A percentile compares a stretch with the other conserved stretches of the same genome.
phyloP scores from a whole-genome alignment of 2,797 vertebrate genomes.

The Erethizon dorsatum region DNA sequence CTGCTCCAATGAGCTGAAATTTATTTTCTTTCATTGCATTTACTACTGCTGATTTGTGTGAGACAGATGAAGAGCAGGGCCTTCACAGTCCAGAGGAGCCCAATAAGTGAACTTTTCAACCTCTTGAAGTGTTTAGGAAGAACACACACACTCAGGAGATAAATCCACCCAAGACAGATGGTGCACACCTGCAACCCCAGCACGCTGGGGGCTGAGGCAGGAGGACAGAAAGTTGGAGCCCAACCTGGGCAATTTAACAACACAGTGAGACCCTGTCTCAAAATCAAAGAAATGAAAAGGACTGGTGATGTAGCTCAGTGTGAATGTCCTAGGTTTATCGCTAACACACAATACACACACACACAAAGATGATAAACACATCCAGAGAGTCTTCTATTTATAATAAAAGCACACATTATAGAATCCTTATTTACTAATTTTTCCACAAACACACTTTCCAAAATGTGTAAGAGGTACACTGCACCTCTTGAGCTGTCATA shows the following conservation, averaged over 20 bases:
- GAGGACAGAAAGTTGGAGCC: neutral
- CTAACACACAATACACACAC: no score
- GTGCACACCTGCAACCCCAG: neutral
- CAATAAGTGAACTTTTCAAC: neutral
- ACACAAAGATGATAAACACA: neutral
- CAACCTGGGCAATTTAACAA: neutral
- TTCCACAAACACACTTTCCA: neutral
- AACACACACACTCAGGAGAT: neutral
- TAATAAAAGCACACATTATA: neutral
- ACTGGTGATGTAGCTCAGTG: neutral
- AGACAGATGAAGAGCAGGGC: neutral
- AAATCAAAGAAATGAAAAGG: neutral
- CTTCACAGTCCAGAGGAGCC: neutral
- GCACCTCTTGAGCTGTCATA: neutral
- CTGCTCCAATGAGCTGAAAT: neutral
- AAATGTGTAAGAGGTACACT: neutral
- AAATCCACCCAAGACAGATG: neutral
- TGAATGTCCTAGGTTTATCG: neutral
- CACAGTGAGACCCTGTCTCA: neutral
- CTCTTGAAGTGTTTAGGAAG: neutral
- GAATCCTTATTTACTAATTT: neutral
- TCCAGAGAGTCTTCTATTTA: neutral
- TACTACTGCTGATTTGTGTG: neutral
- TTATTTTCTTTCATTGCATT: no score
- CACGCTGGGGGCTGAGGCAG: neutral